These are phyloP conservation scores for Whitmania pigra DNA, from an alignment of 1,140 invertebrate species.

Conservation along the genomic window DNA sequence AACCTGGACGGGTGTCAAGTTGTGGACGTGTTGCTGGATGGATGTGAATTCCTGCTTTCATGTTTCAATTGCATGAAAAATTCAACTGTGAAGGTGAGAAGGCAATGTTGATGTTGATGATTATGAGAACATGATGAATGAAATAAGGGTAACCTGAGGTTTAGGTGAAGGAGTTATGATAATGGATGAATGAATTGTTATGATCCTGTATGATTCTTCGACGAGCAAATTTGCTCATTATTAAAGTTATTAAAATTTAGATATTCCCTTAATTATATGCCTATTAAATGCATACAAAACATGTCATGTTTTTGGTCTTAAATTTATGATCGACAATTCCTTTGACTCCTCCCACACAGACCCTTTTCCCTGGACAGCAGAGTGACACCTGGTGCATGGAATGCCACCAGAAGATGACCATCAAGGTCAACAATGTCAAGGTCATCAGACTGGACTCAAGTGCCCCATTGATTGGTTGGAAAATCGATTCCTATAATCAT, in stretches of 20 bases:
- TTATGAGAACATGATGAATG: too few relatives aligned
- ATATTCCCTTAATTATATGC: too few relatives aligned
- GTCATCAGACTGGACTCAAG: conserved; percentile 30
- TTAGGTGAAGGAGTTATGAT: too few relatives aligned
- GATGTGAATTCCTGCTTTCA: conserved; percentile 31
- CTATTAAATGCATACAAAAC: too few relatives aligned
- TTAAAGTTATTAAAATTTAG: too few relatives aligned
- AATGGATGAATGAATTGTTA: too few relatives aligned
- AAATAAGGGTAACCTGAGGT: too few relatives aligned
- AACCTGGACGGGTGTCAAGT: conserved; percentile 36
- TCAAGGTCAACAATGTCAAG: conserved; percentile 32
- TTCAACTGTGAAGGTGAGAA: background rate
- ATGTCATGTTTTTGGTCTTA: background rate
- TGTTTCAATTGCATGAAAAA: conserved; percentile 38
- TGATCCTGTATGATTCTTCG: too few relatives aligned
- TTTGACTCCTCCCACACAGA: conserved; percentile 26
- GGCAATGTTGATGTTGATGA: too few relatives aligned
- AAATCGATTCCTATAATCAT: background rate
- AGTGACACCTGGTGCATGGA: conserved; percentile 32
- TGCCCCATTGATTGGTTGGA: background rate
- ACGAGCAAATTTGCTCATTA: too few relatives aligned
- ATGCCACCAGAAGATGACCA: conserved; percentile 35
- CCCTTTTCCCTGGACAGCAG: conserved; percentile 30
- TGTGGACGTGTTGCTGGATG: conserved; percentile 37
- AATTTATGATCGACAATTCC: background rate